Base-by-base conservation (phyloP, 2,797 vertebrate species). In the Aplochiton taeniatus region DNA sequence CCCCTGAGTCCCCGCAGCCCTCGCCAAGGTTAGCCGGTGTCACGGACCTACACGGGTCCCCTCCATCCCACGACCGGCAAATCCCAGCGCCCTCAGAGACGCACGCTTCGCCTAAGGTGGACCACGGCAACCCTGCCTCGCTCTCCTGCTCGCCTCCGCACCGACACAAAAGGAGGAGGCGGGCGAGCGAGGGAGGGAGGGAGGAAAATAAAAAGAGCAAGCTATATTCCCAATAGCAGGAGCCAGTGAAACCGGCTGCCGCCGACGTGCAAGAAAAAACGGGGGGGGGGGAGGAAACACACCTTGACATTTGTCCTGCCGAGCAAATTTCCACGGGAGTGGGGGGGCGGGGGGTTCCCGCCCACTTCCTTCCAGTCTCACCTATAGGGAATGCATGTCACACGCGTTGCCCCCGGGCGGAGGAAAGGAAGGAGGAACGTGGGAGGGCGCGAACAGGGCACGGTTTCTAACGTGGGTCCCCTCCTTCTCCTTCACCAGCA, bases 21-120 rank as follows among this genome's bases (percentile, higher is more conserved):
- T 87, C 91, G 87, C 92, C 92, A 91, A 94, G 93, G 94, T 94
- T 92, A 92, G 88, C 91, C 83, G 85, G 91, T 90, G 92, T 93
- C 90, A 87, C 79, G 53, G 80, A 90, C 87, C 90, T 88, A 88
- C 85, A 89, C 86, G 66, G 84, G 85, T 90, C 80, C 74, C 75
- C 80, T 81, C 84, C 74, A 84, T 78, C 80, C 87, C 85, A 83
- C 83, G 87, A 85, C 71, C 49, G 63, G 71, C 84, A 91, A 91
- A 90, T 87, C 88, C 83, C 74, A 58, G 63, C 77, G 83, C 77
- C 83, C 78, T 81, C 65, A 64, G 86, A 83, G 85, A 49, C 11
- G 58, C 53, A 64, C 62, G 55, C 44, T n/a, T 11, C 31, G 18
- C 17, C 11, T 9, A 14, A 52, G 54, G 56, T 46, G 58, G 67